These are phyloP conservation scores for Mormyrus iriodes DNA, from an alignment of 2,113 vertebrate species.

Conservation along the genomic window DNA sequence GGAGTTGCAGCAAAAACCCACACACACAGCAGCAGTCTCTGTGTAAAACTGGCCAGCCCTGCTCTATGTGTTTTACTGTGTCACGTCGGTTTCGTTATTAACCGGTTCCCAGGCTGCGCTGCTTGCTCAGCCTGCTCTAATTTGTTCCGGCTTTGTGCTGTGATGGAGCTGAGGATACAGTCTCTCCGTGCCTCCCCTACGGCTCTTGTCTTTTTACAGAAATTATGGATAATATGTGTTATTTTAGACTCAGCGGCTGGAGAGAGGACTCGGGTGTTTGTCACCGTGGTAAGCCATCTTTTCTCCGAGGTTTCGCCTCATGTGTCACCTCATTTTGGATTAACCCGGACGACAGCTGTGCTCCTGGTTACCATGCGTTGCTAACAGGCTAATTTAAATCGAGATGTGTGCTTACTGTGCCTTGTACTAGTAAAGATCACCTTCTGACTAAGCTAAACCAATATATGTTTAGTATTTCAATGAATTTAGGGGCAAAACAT, in stretches of 20 bases:
- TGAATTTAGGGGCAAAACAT: background rate
- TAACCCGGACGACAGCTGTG: background rate
- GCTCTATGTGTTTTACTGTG: background rate
- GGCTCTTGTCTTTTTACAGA: background rate
- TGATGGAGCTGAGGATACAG: background rate
- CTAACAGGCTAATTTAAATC: background rate
- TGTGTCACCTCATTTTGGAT: background rate
- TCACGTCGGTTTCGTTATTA: background rate
- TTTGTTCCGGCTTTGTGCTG: slow-evolving; percentile 3
- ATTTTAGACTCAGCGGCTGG: background rate
- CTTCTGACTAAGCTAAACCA: background rate
- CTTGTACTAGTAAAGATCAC: background rate
- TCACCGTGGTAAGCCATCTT: slow-evolving; percentile 13
- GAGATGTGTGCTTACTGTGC: background rate
- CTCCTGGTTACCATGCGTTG: background rate
- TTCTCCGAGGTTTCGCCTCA: background rate
- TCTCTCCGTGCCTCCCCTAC: background rate
- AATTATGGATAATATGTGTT: background rate
- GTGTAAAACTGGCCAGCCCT: too few relatives aligned
- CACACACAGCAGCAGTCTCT: too few relatives aligned
- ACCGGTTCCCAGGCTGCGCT: background rate
- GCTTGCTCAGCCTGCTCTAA: background rate
- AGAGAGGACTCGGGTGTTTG: slow-evolving; percentile 19
- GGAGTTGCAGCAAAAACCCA: too few relatives aligned
- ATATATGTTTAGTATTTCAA: background rate